Conservation (phyloP, 35 echinoderm and acorn worm species). For the Lytechinus variegatus region DNA sequence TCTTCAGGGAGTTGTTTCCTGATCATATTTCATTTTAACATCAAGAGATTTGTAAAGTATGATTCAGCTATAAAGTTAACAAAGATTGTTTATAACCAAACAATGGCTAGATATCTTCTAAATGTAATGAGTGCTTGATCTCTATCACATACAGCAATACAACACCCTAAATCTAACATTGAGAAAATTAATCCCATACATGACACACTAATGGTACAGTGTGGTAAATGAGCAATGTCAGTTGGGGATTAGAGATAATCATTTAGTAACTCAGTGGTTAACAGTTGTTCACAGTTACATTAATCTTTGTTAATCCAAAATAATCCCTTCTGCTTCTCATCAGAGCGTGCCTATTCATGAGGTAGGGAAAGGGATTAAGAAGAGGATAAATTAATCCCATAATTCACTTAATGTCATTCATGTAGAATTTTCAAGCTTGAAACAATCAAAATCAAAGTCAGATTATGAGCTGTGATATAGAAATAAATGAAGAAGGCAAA, state of each 20-base stretch:
- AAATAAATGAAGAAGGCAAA: too few species aligned
- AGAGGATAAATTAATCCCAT: neutral
- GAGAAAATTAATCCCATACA: neutral
- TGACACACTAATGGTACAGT: neutral
- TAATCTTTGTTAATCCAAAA: neutral
- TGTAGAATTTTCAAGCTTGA: neutral
- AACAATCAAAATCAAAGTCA: too few species aligned
- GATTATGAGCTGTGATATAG: too few species aligned
- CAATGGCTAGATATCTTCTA: neutral
- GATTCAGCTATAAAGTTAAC: neutral
- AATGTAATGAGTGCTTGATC: neutral
- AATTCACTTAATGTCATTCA: neutral
- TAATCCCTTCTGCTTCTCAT: neutral
- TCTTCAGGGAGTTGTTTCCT: neutral
- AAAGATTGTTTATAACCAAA: neutral
- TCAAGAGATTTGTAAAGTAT: neutral
- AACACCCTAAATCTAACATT: neutral
- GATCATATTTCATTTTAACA: neutral
- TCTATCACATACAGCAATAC: neutral
- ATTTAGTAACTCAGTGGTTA: neutral
- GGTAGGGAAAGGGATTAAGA: neutral
- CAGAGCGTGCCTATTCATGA: neutral
- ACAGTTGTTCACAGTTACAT: neutral
- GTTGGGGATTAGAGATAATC: neutral
- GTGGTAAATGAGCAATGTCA: neutral